phyloP scores from a whole-genome alignment of 2,113 vertebrate genomes.

The Indri indri region DNA sequence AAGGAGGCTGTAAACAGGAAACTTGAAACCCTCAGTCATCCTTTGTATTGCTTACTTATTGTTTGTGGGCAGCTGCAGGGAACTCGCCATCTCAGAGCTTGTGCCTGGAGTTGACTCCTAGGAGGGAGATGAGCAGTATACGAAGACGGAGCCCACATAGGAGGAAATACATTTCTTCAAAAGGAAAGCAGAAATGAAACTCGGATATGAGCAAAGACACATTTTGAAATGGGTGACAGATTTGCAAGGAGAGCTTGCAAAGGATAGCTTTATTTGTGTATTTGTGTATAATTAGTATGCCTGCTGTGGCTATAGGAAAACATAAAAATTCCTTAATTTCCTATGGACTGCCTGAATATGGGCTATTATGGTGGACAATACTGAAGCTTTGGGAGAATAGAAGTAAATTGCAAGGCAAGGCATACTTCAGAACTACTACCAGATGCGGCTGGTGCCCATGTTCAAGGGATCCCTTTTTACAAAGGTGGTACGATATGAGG shows the following conservation, averaged over 20 bases:
- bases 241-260: not conserved
- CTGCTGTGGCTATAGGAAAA: not conserved
- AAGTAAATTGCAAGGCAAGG: not conserved
- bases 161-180: not conserved
- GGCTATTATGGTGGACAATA: not conserved
- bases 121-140: not conserved
- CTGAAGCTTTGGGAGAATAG: not conserved
- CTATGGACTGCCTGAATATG: not conserved
- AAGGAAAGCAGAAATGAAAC: not conserved
- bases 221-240: not conserved
- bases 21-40: not conserved
- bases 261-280: not conserved
- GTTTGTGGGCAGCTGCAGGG: constrained; percentile 16
- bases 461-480: not conserved
- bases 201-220: not conserved
- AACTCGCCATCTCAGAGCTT: not conserved
- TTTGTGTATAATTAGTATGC: not conserved
- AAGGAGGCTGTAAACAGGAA: constrained; percentile 55
- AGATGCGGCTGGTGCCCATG: not conserved
- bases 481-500: not conserved
- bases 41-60: constrained; percentile 10
- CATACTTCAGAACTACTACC: not conserved
- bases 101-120: not conserved
- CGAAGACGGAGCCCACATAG: not conserved
- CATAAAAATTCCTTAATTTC: not conserved